Evolutionary conservation across 1,140 invertebrate species (phyloP).

Genomic region (Drosophila dunni): DNA sequence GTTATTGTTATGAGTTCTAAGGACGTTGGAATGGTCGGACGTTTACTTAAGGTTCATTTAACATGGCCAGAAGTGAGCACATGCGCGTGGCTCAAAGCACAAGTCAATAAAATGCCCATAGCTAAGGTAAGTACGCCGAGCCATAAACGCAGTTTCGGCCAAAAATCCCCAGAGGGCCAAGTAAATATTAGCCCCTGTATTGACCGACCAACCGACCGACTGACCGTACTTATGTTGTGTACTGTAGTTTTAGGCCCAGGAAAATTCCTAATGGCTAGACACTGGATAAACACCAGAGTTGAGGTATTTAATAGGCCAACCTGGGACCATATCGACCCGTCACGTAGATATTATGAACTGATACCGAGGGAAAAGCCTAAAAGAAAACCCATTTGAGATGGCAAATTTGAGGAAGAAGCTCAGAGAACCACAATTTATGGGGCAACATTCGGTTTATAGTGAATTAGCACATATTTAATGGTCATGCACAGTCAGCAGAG

Average conservation of each 20-base stretch:
- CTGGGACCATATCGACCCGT: conserved; percentile 7
- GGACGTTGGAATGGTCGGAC: conserved; percentile 1
- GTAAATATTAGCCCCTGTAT: conserved; percentile 6
- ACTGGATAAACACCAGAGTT: conserved; percentile 8
- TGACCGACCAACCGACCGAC: not conserved
- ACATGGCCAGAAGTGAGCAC: conserved; percentile 43
- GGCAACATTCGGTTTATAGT: conserved; percentile 14
- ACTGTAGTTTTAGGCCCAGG: not conserved
- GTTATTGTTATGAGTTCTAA: conserved; percentile 22
- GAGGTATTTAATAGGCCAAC: conserved; percentile 1
- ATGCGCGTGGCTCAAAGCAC: conserved; percentile 38
- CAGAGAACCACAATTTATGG: not conserved
- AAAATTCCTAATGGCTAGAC: conserved; percentile 4
- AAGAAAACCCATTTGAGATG: not conserved
- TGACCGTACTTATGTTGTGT: conserved; percentile 3
- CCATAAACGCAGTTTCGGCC: conserved; percentile 12
- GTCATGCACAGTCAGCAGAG: conserved; percentile 11
- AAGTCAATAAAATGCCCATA: conserved; percentile 59
- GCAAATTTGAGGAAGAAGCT: not conserved
- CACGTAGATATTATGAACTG: conserved; percentile 12
- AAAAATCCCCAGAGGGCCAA: conserved; percentile 10
- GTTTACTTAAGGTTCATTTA: conserved; percentile 66
- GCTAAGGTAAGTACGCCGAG: conserved; percentile 14
- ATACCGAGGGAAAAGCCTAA: conserved; percentile 11
- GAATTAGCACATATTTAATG: conserved; percentile 50